Evolutionary conservation across 2,888 invertebrate species (phyloP), one percentile per base, ranked within the genome.

Genomic region (Hypena proboscidalis): DNA sequence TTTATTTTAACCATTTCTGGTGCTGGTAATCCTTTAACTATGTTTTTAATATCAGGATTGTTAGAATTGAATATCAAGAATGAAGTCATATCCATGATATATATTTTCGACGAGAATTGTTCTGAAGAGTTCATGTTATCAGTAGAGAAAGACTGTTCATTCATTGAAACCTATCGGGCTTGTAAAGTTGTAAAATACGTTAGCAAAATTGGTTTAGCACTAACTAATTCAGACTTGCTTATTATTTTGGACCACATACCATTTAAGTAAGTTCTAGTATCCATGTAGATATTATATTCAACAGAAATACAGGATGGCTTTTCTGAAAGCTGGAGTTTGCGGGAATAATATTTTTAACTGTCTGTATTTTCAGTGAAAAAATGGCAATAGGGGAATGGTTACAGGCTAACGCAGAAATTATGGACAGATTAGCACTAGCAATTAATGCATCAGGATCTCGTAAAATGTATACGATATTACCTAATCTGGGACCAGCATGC

Each of bases 401-500:
- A 13, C 9, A 60, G 19, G 60, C 54, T 5, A 90, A 90, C 52
- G 76, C 64, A 54, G 55, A 70, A 32, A 38, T 75, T 11, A 89
- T 92, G 88, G 55, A 77, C 44, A 66, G 79, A 1, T 59, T 93
- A 13, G 89, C 92, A 0, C 70, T 83, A 1, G 78, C 81, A 56
- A 87, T 94, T 52, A 92, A 93, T 60, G 77, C 83, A 15, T 81
- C 83, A 26, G 92, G 88, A 0, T 81, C 85, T 31, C 73, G 83
- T 6, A 70, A 80, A 45, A 79, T 93, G 62, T 77, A 75, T 50
- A 74, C 94, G n/a, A 60, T 94, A 19, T 77, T 93, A 29, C 92
- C 92, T 1, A 92, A 92, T 52, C 59, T 85, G 19, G 93, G 93
- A 1, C 92, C 93, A 13, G 83, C 87, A 25, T 94, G 94, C 69